Evolutionary conservation across 2,888 invertebrate species (phyloP), one percentile per base, ranked within the genome.

Genomic region (Brenthis ino): DNA sequence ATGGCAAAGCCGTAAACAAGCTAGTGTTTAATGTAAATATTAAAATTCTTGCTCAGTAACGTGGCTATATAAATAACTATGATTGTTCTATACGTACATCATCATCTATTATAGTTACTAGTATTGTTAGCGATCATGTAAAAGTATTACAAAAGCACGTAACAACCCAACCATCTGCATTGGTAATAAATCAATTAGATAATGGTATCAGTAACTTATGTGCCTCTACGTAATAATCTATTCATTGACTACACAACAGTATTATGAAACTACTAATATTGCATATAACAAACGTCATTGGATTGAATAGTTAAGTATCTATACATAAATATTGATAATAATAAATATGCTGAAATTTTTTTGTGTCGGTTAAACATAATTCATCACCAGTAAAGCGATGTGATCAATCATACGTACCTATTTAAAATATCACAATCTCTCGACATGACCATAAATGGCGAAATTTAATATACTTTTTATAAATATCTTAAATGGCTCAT

Each of bases 191-290:
- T 66, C 65, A 58, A 58, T 58, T 66, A 66, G 66, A 67, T 67
- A 65, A 60, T 56, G 33, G 56, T 50, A 70, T 48, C 57, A 68
- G 57, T 70, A 65, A 60, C 37, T 67, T 64, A 63, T 65, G 63
- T 53, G 16, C 37, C 53, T 48, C 43, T 65, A 67, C 67, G 71
- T 71, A 72, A 72, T 57, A 56, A 28, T 72, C 48, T 68, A 72
- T 70, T 66, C 72, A 70, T 70, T 60, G 65, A 50, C 64, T 65
- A 65, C 60, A 65, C 63, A 65, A 70, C 60, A 50, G 16, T n/a
- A n/a, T 60, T 60, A 60, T 33, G 60, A 60, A 60, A 60, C 50
- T 48, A 54, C 57, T 28, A 64, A 57, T 67, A 50, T 63, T 65
- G 61, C 68, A 65, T 65, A 48, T 63, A 64, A 60, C 48, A 47